Evolutionary conservation across 2,888 invertebrate species (phyloP).

Genomic region (Lutraria lutraria): DNA sequence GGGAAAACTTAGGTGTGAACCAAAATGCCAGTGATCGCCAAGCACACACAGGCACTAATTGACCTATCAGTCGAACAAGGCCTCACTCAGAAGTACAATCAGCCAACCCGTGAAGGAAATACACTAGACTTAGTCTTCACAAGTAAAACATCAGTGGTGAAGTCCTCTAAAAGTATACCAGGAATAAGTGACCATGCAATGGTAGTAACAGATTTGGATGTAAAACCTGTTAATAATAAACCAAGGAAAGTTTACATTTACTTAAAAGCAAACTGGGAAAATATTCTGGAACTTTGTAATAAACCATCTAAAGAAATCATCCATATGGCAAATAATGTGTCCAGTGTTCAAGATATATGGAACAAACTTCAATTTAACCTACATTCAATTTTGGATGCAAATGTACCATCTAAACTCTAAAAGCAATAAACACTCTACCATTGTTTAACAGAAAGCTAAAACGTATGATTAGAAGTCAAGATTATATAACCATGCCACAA

Average conservation of each 20-base stretch:
- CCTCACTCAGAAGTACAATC: constrained; percentile 47
- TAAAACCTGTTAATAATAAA: background rate
- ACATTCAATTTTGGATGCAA: too few relatives aligned
- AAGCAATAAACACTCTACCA: too few relatives aligned
- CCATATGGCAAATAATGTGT: too few relatives aligned
- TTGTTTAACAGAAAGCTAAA: too few relatives aligned
- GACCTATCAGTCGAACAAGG: constrained; percentile 29
- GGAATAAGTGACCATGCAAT: constrained; percentile 55
- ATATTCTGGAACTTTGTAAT: too few relatives aligned
- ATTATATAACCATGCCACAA: too few relatives aligned
- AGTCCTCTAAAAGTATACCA: constrained; percentile 8
- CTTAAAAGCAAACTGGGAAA: constrained; percentile 47
- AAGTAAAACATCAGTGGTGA: background rate
- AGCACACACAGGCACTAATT: constrained; percentile 42
- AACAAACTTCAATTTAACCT: too few relatives aligned
- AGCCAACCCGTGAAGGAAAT: too few relatives aligned
- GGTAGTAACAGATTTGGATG: background rate
- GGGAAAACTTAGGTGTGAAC: constrained; percentile 29
- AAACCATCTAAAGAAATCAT: too few relatives aligned
- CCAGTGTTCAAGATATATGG: too few relatives aligned
- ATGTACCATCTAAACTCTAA: too few relatives aligned
- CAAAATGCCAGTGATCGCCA: constrained; percentile 21
- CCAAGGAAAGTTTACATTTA: constrained; percentile 44
- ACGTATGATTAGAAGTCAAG: too few relatives aligned
- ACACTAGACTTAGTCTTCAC: constrained; percentile 24